Evolutionary conservation across 92 coral and sea anemone species (phyloP).

Genomic region (Bergia sp.): DNA sequence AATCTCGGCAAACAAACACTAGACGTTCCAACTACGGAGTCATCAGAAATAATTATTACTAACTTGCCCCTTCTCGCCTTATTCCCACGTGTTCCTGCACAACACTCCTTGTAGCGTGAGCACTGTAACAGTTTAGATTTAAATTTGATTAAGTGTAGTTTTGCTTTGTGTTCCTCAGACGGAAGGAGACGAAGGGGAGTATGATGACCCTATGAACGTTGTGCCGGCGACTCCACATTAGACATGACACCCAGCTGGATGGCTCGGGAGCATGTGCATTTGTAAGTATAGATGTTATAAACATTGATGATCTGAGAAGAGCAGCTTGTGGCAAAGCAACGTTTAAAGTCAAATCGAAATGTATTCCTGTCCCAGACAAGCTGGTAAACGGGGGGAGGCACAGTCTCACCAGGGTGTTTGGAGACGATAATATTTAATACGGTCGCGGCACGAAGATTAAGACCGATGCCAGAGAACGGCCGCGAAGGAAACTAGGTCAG

Average conservation of each 20-base stretch:
- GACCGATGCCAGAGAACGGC: too few species aligned
- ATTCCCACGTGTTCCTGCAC: background rate
- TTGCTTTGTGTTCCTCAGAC: background rate
- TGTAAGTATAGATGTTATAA: background rate
- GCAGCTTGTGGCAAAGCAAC: background rate
- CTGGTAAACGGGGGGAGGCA: too few species aligned
- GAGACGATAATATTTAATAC: too few species aligned
- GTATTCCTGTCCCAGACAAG: too few species aligned
- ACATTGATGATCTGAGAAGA: too few species aligned
- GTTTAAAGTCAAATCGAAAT: too few species aligned
- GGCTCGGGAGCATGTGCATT: background rate
- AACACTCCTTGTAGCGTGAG: background rate
- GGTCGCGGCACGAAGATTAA: background rate
- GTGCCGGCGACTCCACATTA: constrained; percentile 22
- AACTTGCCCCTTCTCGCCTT: background rate
- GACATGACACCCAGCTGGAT: background rate
- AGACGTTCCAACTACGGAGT: background rate
- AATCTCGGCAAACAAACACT: background rate
- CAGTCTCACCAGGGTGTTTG: background rate
- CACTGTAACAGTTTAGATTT: background rate
- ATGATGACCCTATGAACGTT: constrained; percentile 30
- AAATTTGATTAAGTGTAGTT: background rate
- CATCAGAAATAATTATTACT: background rate
- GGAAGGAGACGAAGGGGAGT: constrained; percentile 21
- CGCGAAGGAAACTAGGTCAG: too few species aligned